Evolutionary conservation across 1,140 invertebrate species (phyloP).

Genomic region (Elymnias hypermnestra): DNA sequence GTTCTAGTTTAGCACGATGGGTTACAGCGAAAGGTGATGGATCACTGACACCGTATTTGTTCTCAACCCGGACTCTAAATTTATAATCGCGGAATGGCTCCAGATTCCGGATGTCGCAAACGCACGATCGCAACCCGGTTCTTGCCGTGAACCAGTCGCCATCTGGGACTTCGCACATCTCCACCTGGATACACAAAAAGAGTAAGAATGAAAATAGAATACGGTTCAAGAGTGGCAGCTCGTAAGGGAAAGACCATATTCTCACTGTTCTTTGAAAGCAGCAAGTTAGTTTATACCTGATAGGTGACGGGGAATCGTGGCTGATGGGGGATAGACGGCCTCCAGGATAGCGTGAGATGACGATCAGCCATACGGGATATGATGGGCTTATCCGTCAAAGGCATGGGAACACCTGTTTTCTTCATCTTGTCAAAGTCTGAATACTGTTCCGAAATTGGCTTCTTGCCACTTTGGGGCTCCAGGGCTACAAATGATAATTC

Average conservation of each 20-base stretch:
- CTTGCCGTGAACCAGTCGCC: conserved; percentile 92
- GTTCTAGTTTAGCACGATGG: conserved; percentile 86
- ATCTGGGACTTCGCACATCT: conserved; percentile 93
- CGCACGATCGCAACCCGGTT: conserved; percentile 87
- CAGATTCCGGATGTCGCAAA: conserved; percentile 89
- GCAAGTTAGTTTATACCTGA: no score
- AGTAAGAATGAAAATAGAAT: not conserved
- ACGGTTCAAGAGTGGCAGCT: no score
- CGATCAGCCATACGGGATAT: conserved; percentile 93
- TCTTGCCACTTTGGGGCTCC: conserved; percentile 80
- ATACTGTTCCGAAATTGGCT: conserved; percentile 87
- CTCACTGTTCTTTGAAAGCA: no score
- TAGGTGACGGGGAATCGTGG: conserved; percentile 93
- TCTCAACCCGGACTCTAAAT: conserved; percentile 95
- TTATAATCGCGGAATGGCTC: conserved; percentile 93
- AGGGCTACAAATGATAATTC: conserved; percentile 73
- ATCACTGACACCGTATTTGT: conserved; percentile 97
- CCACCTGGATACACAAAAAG: conserved; percentile 75
- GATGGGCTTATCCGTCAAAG: conserved; percentile 90
- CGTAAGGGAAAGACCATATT: no score
- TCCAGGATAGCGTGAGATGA: conserved; percentile 92
- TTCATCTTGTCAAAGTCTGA: conserved; percentile 89
- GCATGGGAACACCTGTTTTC: conserved; percentile 87
- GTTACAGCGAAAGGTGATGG: conserved; percentile 92
- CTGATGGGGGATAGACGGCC: conserved; percentile 89